A percentile compares a stretch with the other conserved stretches of the same genome.
These are phyloP conservation scores for Cyanistes caeruleus DNA, from an alignment of 2,113 vertebrate genomes.

Conservation along the genomic window DNA sequence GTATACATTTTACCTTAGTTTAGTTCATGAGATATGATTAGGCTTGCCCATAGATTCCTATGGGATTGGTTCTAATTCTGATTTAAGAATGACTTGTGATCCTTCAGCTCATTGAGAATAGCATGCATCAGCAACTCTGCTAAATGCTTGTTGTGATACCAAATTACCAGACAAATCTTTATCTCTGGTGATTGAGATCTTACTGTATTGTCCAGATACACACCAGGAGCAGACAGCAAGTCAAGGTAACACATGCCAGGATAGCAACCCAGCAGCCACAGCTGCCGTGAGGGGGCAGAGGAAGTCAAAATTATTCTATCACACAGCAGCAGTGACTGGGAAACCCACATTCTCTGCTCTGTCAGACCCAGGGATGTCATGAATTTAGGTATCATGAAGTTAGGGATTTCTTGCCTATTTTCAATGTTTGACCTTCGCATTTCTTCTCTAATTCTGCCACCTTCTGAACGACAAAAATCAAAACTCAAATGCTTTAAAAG, in stretches of 20 bases:
- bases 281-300: not conserved
- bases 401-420: not conserved
- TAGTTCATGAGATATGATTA: not conserved
- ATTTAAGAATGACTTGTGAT: not conserved
- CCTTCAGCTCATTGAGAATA: not conserved
- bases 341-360: not conserved
- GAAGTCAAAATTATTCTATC: not conserved
- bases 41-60: not conserved
- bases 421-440: not conserved
- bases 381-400: not conserved
- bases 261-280: not conserved
- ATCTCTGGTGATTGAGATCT: not conserved
- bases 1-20: not conserved
- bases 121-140: not conserved
- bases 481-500: not conserved
- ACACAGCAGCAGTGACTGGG: not conserved
- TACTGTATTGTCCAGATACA: not conserved
- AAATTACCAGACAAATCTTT: not conserved
- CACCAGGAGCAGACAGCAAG: not conserved
- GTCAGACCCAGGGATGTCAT: not conserved
- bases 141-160: not conserved
- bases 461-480: not conserved
- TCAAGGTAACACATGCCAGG: not conserved
- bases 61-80: not conserved
- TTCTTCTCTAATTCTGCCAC: not conserved